Evolutionary conservation across 2,113 vertebrate species (phyloP).

Genomic region (Otocyon megalotis): DNA sequence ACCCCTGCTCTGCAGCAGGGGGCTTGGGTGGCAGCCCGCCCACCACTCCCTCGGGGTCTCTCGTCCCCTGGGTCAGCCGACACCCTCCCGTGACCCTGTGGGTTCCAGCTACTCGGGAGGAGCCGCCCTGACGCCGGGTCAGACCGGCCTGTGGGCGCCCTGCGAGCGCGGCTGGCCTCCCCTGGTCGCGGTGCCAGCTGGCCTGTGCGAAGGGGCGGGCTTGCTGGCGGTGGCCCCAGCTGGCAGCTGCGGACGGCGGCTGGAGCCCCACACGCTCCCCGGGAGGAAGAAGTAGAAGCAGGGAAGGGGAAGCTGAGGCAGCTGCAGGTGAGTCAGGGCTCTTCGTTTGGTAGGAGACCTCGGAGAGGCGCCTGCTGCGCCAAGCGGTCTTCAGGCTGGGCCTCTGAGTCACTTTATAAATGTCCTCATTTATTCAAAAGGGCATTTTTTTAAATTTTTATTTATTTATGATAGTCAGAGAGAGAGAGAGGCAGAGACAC

Average conservation of each 20-base stretch:
- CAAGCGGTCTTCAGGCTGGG: not conserved
- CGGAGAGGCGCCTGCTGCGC: not conserved
- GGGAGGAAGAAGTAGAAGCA: not conserved
- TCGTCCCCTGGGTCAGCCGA: not conserved
- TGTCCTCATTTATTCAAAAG: not conserved
- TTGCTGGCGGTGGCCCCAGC: not conserved
- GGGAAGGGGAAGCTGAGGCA: not conserved
- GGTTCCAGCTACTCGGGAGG: not conserved
- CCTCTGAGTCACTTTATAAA: not conserved
- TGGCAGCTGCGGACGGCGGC: not conserved
- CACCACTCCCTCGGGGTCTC: not conserved
- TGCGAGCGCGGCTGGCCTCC: too few relatives aligned
- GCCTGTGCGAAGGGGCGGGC: not conserved
- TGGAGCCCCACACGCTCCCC: not conserved
- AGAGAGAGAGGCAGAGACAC: too few relatives aligned
- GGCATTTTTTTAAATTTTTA: too few relatives aligned
- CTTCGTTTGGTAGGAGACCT: not conserved
- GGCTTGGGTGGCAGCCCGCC: too few relatives aligned
- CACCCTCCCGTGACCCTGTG: not conserved
- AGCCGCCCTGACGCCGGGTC: not conserved
- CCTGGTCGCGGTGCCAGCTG: not conserved
- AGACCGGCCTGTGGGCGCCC: not conserved
- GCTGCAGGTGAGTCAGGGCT: not conserved
- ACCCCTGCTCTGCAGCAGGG: fast-evolving
- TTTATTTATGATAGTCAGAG: too few relatives aligned